Percentiles rank a stretch among this genome's conserved stretches.
These are phyloP conservation scores for Caenorhabditis japonica DNA, from an alignment of 2,888 invertebrate species.

Conservation along the genomic window DNA sequence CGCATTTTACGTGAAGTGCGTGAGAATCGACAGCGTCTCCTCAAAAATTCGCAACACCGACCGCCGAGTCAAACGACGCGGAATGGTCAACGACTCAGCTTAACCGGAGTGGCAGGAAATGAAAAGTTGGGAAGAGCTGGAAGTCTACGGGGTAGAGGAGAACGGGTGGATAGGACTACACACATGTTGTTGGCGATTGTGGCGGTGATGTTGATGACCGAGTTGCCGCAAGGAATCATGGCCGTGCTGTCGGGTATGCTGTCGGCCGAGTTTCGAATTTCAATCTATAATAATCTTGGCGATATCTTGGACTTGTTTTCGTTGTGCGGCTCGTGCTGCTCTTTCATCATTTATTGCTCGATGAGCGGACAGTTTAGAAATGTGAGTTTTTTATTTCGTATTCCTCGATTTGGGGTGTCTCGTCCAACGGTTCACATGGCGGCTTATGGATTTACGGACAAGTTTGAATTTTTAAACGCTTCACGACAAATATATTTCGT, in stretches of 20 bases:
- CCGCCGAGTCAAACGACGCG: constrained; percentile 26
- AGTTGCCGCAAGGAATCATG: constrained; percentile 79
- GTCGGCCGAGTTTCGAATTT: constrained; percentile 75
- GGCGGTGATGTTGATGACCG: constrained; percentile 79
- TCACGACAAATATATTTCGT: too few species aligned
- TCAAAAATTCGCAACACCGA: constrained; percentile 47
- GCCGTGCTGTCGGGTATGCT: constrained; percentile 77
- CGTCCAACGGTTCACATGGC: background rate
- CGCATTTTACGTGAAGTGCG: constrained; percentile 77
- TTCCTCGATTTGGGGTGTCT: background rate
- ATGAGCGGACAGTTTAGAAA: constrained; percentile 80
- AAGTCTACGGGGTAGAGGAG: constrained; percentile 57
- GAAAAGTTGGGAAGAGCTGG: constrained; percentile 50
- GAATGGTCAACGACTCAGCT: constrained; percentile 40
- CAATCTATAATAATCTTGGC: constrained; percentile 79
- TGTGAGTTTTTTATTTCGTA: constrained; percentile 60
- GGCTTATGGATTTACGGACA: too few species aligned
- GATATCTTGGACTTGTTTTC: constrained; percentile 79
- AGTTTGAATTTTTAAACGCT: too few species aligned
- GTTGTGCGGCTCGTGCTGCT: constrained; percentile 79
- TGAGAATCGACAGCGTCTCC: constrained; percentile 47
- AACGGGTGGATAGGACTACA: constrained; percentile 78
- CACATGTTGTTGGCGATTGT: constrained; percentile 79
- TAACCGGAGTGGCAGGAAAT: constrained; percentile 33
- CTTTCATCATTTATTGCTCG: constrained; percentile 80